A percentile compares a stretch with the other conserved stretches of the same genome.
phyloP scores from a whole-genome alignment of 2,888 invertebrate species.

The Conchocele bisecta region DNA sequence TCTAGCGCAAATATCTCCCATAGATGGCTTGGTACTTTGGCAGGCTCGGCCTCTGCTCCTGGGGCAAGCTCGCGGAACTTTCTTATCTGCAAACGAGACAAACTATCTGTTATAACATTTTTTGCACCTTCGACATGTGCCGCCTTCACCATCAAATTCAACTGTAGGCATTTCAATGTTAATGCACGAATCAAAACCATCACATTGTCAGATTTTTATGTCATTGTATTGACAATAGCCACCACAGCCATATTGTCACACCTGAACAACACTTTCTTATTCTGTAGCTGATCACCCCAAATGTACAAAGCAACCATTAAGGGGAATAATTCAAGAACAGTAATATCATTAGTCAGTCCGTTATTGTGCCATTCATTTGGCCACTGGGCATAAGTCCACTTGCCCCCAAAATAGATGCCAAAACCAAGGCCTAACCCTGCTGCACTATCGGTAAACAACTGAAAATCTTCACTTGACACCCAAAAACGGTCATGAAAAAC shows the following conservation, averaged over 20 bases:
- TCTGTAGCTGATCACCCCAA: slow-evolving; percentile 5
- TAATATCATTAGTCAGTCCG: slow-evolving; percentile 11
- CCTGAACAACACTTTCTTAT: slow-evolving; percentile 14
- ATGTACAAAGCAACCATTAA: slow-evolving; percentile 8
- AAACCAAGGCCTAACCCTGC: slow-evolving; percentile 1
- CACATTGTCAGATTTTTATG: not conserved
- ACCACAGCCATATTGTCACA: slow-evolving; percentile 39
- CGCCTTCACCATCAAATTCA: not conserved
- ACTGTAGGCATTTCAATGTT: not conserved
- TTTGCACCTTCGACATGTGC: not conserved
- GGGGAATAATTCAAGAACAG: slow-evolving; percentile 18
- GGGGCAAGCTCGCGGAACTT: not conserved
- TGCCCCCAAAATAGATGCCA: slow-evolving; percentile 5
- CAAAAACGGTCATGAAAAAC: not conserved
- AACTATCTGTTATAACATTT: no score
- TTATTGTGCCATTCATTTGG: not conserved
- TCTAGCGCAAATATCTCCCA: no score
- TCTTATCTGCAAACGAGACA: not conserved
- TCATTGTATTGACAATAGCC: not conserved
- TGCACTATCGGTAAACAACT: no score
- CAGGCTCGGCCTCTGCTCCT: not conserved
- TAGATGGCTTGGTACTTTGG: no score
- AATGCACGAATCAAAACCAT: not conserved
- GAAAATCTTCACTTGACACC: not conserved
- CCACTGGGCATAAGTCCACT: slow-evolving; percentile 4